Percentiles rank a stretch among this genome's conserved stretches.
These are phyloP conservation scores for chimpanzee (Pan troglodytes) DNA, from an alignment of 2,113 vertebrate species.

Conservation along the genomic window NHGRI_mPanTro3-v2.1_pri NC_086015.1:104576501-104577000, in stretches of 20 bases:
- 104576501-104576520: not conserved
- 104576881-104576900: not conserved
- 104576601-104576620: not conserved
- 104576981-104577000: not conserved
- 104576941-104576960: not conserved
- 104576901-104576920: not conserved
- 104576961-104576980: not conserved
- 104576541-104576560: not conserved
- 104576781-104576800: constrained; percentile 40
- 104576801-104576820: not conserved
- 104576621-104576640: not conserved
- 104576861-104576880: not conserved
- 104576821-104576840: not conserved
- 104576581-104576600: not conserved
- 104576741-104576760: not conserved
- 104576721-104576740: constrained; percentile 31
- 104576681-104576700: not conserved
- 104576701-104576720: constrained; percentile 5
- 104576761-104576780: not conserved
- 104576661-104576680: not conserved
- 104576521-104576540: not conserved
- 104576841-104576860: not conserved
- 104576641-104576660: constrained; percentile 1
- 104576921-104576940: not conserved
- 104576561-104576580: not conserved